phyloP scores from a whole-genome alignment of 2,888 invertebrate species.

The Trypoxylon attenuatum region DNA sequence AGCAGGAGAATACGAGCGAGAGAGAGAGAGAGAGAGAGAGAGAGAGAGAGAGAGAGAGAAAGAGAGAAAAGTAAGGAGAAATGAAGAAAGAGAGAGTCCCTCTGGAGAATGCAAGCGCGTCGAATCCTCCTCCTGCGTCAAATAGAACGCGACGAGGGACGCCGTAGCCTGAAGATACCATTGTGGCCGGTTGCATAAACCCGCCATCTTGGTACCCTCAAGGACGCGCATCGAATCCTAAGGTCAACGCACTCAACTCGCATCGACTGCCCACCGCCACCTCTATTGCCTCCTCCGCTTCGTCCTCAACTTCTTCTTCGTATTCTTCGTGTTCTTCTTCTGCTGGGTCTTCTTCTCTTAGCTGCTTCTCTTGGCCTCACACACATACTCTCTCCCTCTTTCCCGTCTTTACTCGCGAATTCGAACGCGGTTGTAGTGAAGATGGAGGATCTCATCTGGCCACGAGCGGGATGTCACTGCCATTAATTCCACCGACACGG shows the following conservation, averaged over 20 bases:
- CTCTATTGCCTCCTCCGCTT: slow-evolving; percentile 36
- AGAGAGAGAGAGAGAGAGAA: no score
- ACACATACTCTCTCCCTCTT: slow-evolving; percentile 16
- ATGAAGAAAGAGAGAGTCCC: no score
- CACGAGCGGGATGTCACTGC: slow-evolving; percentile 68
- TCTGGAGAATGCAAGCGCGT: slow-evolving; percentile 57
- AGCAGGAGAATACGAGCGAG: no score
- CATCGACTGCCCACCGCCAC: slow-evolving; percentile 48
- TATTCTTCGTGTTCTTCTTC: slow-evolving; percentile 25
- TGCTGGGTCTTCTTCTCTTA: slow-evolving; percentile 25
- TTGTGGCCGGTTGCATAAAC: slow-evolving; percentile 69
- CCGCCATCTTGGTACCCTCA: slow-evolving; percentile 69
- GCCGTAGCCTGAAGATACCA: slow-evolving; percentile 49
- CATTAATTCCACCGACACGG: slow-evolving; percentile 65
- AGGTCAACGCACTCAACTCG: slow-evolving; percentile 68
- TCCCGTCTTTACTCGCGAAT: slow-evolving; percentile 5
- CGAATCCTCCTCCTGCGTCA: slow-evolving; percentile 58
- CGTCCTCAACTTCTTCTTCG: slow-evolving; percentile 30
- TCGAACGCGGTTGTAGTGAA: slow-evolving; percentile 14
- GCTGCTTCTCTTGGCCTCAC: slow-evolving; percentile 12
- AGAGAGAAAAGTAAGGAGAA: no score
- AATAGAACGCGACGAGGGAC: slow-evolving; percentile 56
- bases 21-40: no score
- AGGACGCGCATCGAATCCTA: slow-evolving; percentile 69
- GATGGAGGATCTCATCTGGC: slow-evolving; percentile 59